phyloP scores from a whole-genome alignment of 1,140 invertebrate species.

The Palaemon carinicauda region DNA sequence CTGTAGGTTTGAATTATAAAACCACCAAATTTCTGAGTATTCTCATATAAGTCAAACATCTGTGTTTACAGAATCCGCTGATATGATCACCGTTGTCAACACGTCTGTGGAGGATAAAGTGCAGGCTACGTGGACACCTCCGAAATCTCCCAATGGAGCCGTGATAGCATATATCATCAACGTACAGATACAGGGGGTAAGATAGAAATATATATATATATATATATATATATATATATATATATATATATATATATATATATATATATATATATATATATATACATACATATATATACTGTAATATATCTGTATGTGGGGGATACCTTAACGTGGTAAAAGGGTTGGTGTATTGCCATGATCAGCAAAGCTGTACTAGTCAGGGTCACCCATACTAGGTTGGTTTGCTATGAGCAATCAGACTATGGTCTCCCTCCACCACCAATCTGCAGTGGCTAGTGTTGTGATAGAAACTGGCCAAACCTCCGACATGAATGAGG shows the following conservation, averaged over 20 bases:
- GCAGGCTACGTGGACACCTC: not conserved
- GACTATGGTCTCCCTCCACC: too few relatives aligned
- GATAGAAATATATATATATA: not conserved
- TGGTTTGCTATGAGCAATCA: too few relatives aligned
- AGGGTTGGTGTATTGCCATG: too few relatives aligned
- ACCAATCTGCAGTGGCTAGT: too few relatives aligned
- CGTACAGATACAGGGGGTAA: not conserved
- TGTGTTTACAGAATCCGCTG: not conserved
- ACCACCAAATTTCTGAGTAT: not conserved
- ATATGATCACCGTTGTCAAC: not conserved
- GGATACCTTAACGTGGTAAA: too few relatives aligned
- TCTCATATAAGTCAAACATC: not conserved
- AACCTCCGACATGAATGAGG: too few relatives aligned
- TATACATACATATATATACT: not conserved
- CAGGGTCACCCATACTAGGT: too few relatives aligned
- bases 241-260: not conserved
- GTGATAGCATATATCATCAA: conserved; percentile 22
- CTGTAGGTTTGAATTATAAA: too few relatives aligned
- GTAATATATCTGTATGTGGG: not conserved
- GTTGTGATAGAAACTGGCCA: too few relatives aligned
- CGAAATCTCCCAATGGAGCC: conserved; percentile 12
- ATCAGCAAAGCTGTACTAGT: too few relatives aligned
- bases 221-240: not conserved
- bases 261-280: not conserved
- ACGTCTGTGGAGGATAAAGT: not conserved